Evolutionary conservation across 2,113 vertebrate genomes (phyloP), one percentile per base, ranked within the genome.

Genomic region (Mus musculus): DNA sequence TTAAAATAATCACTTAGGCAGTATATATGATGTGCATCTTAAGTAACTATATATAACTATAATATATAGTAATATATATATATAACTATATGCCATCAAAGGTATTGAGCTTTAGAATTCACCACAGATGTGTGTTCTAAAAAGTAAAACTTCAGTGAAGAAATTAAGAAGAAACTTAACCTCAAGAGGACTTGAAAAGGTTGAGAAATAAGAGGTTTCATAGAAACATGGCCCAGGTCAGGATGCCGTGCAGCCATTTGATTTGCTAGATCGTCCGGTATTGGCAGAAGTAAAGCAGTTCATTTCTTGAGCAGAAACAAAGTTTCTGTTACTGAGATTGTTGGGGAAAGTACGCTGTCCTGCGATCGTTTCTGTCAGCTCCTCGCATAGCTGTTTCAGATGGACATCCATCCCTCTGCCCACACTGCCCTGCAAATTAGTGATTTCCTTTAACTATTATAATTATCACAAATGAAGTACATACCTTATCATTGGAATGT

Each of bases 211-310:
- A n/a, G 88, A 88, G 1, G 72, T 84, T 54, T 28, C 20, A 63
- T 85, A 86, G 88, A 89, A 90, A 77, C 56, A 22, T 54, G 49
- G 33, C 8, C 90, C 88, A 96, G 87, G 24, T 69, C 36, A 49
- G 65, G 42, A 81, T 13, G 22, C 52, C 24, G 8, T 73, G 10
- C 13, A 49, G 61, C 14, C 46, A 30, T 84, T 80, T 59, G 26
- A 52, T 91, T 26, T 36, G 46, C 28, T 65, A n/a, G 24, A 39
- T 67, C 52, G 42, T 76, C 39, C 54, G n/a, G 56, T 42, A 16
- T 76, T 75, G 42, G 72, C 33, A 56, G 72, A 90, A 75, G 63
- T 17, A 36, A 7, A 69, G 7, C 39, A 69, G 19, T 71, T 81
- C 49, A 13, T 90, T 95, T 84, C 42, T 90, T 65, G 14, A 76